phyloP scores from a whole-genome alignment of 2,888 invertebrate genomes.

The Brachylomia viminalis region DNA sequence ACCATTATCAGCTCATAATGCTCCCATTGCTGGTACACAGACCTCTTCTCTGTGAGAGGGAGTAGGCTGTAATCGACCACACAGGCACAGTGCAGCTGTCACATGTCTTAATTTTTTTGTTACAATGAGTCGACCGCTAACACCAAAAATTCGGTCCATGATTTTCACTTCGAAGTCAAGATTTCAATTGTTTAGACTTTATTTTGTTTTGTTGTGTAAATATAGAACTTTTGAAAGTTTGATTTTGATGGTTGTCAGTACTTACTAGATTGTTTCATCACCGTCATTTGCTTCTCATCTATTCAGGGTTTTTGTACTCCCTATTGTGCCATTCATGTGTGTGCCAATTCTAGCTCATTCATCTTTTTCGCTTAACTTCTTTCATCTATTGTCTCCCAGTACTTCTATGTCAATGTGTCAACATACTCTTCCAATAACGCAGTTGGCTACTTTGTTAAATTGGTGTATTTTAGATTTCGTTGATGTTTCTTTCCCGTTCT shows the following conservation, averaged over 20 bases:
- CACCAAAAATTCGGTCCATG: background rate
- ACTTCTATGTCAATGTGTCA: background rate
- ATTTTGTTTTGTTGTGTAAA: constrained; percentile 24
- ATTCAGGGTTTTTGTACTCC: constrained; percentile 61
- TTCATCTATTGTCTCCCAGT: background rate
- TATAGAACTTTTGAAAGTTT: constrained; percentile 32
- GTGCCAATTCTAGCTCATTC: constrained; percentile 58
- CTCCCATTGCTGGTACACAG: too few relatives aligned
- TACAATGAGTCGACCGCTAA: too few relatives aligned
- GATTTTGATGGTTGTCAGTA: constrained; percentile 13
- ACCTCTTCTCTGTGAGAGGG: too few relatives aligned
- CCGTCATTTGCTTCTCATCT: constrained; percentile 35
- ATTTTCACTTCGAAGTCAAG: background rate
- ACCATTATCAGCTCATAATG: too few relatives aligned
- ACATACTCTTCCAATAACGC: background rate
- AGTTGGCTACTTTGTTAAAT: constrained; percentile 7
- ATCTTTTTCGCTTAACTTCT: background rate
- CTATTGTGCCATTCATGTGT: constrained; percentile 65
- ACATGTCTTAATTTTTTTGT: too few relatives aligned
- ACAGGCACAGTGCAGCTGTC: too few relatives aligned
- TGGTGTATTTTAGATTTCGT: background rate
- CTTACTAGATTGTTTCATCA: background rate
- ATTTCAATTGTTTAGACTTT: constrained; percentile 18
- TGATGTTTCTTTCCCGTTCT: background rate
- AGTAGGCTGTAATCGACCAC: too few relatives aligned